phyloP scores from a whole-genome alignment of 2,797 vertebrate genomes.

The Atherinosoma microstoma region DNA sequence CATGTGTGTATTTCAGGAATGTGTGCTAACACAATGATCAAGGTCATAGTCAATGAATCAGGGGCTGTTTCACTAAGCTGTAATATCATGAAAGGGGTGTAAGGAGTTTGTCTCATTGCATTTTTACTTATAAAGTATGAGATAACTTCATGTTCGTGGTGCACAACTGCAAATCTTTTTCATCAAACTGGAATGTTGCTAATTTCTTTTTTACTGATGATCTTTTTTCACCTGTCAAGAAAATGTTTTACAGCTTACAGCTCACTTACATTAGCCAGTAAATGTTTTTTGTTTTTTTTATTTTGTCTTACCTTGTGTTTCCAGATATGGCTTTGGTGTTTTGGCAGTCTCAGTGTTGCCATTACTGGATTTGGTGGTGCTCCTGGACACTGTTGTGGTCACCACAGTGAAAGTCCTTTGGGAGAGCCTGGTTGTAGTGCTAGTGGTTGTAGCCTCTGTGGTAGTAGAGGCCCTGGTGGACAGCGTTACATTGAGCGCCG shows the following conservation, averaged over 20 bases:
- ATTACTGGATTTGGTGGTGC: conserved; percentile 80
- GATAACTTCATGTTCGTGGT: not conserved
- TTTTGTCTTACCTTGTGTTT: conserved; percentile 81
- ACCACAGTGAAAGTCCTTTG: conserved; percentile 82
- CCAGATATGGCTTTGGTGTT: conserved; percentile 84
- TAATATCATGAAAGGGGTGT: conserved; percentile 17
- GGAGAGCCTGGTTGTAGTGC: conserved; percentile 78
- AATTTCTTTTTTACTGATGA: not conserved
- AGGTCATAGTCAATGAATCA: conserved; percentile 31
- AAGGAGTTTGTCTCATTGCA: not conserved
- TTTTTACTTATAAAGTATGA: not conserved
- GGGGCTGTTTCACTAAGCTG: conserved; percentile 6
- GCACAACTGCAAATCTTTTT: not conserved
- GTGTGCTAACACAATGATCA: conserved; percentile 32
- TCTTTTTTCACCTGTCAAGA: not conserved
- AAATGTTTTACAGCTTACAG: not conserved
- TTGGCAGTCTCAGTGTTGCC: conserved; percentile 79
- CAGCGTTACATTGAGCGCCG: conserved; percentile 73
- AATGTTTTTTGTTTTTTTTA: not conserved
- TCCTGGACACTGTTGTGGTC: conserved; percentile 82
- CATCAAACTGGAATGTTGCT: not conserved
- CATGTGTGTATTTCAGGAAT: conserved; percentile 25
- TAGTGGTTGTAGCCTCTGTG: conserved; percentile 76
- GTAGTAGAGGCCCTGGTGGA: conserved; percentile 77
- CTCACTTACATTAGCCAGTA: too few species aligned